These are phyloP conservation scores for Sphaerophoria taeniata DNA, from an alignment of 2,888 invertebrate species.

Conservation along the genomic window DNA sequence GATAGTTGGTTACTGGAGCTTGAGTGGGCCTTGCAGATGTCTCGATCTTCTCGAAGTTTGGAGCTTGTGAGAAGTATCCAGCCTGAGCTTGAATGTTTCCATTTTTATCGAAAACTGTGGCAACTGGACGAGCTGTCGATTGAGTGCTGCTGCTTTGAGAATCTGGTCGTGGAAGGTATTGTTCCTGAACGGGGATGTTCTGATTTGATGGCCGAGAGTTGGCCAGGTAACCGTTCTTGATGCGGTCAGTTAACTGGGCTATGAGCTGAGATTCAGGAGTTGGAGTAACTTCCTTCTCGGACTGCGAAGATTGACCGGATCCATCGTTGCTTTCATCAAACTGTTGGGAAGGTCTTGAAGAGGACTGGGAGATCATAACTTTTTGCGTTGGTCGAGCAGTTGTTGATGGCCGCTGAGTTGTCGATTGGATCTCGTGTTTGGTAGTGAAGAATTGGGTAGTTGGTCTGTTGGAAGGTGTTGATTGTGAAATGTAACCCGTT, in stretches of 20 bases:
- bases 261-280: constrained; percentile 63
- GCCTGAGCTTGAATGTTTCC: constrained; percentile 50
- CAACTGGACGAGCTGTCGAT: constrained; percentile 25
- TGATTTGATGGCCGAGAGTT: constrained; percentile 47
- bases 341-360: constrained; percentile 47
- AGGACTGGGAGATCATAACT: constrained; percentile 44
- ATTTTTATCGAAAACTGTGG: constrained; percentile 43
- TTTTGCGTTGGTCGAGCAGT: constrained; percentile 50
- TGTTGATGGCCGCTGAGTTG: constrained; percentile 30
- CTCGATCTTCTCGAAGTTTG: constrained; percentile 51
- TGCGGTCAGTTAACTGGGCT: constrained; percentile 57
- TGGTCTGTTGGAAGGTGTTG: constrained; percentile 46
- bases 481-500: constrained; percentile 44
- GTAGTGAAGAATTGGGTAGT: constrained; percentile 62
- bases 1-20: constrained; percentile 48
- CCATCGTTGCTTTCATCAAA: constrained; percentile 19
- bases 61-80: constrained; percentile 55
- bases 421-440: constrained; percentile 51
- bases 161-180: constrained; percentile 55
- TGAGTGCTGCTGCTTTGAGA: constrained; percentile 41
- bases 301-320: constrained; percentile 44
- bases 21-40: constrained; percentile 50
- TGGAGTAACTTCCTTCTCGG: constrained; percentile 46
- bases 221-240: constrained; percentile 47
- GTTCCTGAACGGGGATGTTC: constrained; percentile 10